Percentiles rank a stretch among this genome's conserved stretches.
Conservation (phyloP, 2,113 vertebrate species). For the Pipra filicauda region DNA sequence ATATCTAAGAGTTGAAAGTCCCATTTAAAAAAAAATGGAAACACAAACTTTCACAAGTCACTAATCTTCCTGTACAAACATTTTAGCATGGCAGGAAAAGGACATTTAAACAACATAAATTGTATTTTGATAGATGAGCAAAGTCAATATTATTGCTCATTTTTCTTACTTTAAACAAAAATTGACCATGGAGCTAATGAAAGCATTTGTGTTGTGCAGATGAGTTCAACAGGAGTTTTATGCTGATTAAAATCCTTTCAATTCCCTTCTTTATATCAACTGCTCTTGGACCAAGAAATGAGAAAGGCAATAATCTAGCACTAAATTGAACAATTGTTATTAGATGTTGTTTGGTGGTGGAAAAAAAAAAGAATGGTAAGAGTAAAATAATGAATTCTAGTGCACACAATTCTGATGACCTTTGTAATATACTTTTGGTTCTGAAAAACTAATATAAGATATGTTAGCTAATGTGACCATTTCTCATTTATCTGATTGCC, state of each 20-base stretch:
- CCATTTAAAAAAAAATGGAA: not conserved
- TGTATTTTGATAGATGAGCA: not conserved
- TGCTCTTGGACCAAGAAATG: not conserved
- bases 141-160: not conserved
- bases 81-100: not conserved
- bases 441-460: not conserved
- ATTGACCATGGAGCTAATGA: not conserved
- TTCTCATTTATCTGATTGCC: not conserved
- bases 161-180: not conserved
- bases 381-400: not conserved
- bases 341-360: not conserved
- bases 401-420: not conserved
- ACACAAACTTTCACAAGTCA: not conserved
- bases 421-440: not conserved
- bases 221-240: not conserved
- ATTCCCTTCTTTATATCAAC: not conserved
- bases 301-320: not conserved
- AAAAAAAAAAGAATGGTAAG: not conserved
- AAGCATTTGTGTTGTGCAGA: not conserved
- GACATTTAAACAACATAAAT: not conserved
- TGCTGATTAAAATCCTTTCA: not conserved
- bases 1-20: not conserved
- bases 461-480: not conserved
- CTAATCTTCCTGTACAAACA: not conserved
- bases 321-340: not conserved